phyloP scores from a whole-genome alignment of 2,113 vertebrate species.

The Cynopterus brachyotis region DNA sequence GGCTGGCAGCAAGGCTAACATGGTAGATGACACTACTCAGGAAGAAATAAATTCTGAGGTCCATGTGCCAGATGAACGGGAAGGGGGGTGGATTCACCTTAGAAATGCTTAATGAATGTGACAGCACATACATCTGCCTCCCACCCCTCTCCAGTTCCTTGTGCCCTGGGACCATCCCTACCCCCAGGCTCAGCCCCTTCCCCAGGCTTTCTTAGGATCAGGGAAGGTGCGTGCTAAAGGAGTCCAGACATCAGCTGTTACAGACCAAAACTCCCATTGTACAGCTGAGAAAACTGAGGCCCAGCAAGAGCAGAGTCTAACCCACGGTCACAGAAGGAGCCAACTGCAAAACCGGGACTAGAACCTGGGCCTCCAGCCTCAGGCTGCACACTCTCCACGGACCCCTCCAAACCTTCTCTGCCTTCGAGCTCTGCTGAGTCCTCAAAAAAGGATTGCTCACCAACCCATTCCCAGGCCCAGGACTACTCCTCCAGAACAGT shows the following conservation, averaged over 20 bases:
- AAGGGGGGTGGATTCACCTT: conserved; percentile 77
- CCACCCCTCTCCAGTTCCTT: background rate
- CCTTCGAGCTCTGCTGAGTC: background rate
- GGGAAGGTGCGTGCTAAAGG: background rate
- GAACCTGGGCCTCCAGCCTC: background rate
- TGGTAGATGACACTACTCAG: conserved; percentile 71
- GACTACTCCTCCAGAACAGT: background rate
- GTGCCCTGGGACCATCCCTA: background rate
- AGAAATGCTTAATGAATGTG: conserved; percentile 81
- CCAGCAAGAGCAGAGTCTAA: background rate
- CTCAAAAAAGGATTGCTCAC: background rate
- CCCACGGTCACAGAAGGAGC: background rate
- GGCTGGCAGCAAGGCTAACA: background rate
- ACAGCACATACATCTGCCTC: conserved; percentile 71
- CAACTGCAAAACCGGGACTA: background rate
- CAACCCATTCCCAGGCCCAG: background rate
- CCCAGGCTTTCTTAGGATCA: background rate
- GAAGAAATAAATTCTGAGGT: conserved; percentile 81
- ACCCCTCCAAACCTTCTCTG: background rate
- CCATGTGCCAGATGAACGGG: conserved; percentile 72
- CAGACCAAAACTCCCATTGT: background rate
- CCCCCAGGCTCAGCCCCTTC: background rate
- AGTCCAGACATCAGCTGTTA: background rate
- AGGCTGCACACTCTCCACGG: background rate
- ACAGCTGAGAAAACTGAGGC: conserved; percentile 12